Evolutionary conservation across 2,113 vertebrate species (phyloP).

Genomic region (Ammodytes marinus): DNA sequence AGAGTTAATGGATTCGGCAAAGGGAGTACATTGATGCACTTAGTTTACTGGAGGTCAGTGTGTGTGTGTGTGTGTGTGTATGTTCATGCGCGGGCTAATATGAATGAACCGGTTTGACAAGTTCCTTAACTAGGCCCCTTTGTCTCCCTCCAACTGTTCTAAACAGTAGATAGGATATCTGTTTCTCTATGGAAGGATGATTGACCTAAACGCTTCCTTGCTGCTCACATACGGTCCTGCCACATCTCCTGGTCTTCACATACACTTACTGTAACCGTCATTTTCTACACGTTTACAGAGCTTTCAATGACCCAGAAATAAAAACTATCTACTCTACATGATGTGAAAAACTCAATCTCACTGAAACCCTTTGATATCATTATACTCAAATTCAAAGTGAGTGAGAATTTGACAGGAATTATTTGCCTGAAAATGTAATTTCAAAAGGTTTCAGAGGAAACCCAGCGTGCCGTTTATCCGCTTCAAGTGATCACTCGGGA

Average conservation of each 20-base stretch:
- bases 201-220: constrained; percentile 18
- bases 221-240: not conserved
- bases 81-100: not conserved
- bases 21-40: constrained; percentile 45
- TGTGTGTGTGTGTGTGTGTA: constrained; percentile 3
- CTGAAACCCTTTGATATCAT: not conserved
- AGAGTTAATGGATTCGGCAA: constrained; percentile 62
- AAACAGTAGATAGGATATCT: not conserved
- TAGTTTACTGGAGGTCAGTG: constrained; percentile 25
- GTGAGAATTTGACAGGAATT: constrained; percentile 17
- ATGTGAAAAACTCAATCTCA: not conserved
- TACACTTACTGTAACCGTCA: constrained; percentile 28
- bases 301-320: not conserved
- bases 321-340: too few relatives aligned
- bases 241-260: constrained; percentile 24
- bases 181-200: constrained; percentile 13
- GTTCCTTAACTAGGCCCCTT: not conserved
- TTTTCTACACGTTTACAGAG: constrained; percentile 32
- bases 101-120: constrained; percentile 36
- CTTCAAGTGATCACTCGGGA: constrained; percentile 41
- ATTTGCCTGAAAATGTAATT: constrained; percentile 21
- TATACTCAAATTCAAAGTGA: not conserved
- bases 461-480: constrained; percentile 32
- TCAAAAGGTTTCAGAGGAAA: constrained; percentile 29
- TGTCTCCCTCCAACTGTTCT: constrained; percentile 5